phyloP scores from a whole-genome alignment of 2,797 vertebrate genomes.

The Helarctos malayanus region DNA sequence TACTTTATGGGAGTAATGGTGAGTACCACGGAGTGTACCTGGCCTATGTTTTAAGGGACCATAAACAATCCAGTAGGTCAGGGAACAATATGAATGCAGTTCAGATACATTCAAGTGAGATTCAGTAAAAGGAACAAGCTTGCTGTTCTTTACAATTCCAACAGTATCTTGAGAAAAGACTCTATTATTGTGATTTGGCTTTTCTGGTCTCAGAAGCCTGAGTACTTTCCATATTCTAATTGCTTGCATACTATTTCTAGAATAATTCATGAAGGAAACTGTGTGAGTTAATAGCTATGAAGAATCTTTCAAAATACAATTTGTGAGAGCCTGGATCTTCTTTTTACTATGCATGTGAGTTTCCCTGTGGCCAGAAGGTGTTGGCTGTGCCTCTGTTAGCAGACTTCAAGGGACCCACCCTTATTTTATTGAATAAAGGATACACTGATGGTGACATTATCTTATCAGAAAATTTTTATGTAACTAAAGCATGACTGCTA shows the following conservation, averaged over 20 bases:
- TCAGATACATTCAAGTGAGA: conserved; percentile 28
- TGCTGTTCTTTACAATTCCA: background rate
- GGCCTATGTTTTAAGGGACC: background rate
- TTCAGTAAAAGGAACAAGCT: background rate
- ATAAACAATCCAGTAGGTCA: background rate
- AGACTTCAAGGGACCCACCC: background rate
- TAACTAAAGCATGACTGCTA: background rate
- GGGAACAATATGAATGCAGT: background rate
- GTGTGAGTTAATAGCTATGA: conserved; percentile 23
- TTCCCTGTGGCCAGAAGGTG: background rate
- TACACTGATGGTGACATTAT: background rate
- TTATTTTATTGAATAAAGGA: background rate
- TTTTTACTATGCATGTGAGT: background rate
- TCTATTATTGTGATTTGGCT: background rate
- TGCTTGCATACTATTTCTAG: conserved; percentile 36
- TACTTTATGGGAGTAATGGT: conserved; percentile 6
- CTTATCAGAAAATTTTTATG: background rate
- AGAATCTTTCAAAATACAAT: conserved; percentile 67
- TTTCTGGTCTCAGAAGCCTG: background rate
- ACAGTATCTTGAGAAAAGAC: background rate
- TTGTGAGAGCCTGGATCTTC: background rate
- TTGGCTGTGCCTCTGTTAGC: background rate
- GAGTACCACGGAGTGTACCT: background rate
- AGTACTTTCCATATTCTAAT: conserved; percentile 21
- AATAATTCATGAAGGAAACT: conserved; percentile 19